phyloP scores from a whole-genome alignment of 2,113 vertebrate species.

The Nannobrachium achirus region DNA sequence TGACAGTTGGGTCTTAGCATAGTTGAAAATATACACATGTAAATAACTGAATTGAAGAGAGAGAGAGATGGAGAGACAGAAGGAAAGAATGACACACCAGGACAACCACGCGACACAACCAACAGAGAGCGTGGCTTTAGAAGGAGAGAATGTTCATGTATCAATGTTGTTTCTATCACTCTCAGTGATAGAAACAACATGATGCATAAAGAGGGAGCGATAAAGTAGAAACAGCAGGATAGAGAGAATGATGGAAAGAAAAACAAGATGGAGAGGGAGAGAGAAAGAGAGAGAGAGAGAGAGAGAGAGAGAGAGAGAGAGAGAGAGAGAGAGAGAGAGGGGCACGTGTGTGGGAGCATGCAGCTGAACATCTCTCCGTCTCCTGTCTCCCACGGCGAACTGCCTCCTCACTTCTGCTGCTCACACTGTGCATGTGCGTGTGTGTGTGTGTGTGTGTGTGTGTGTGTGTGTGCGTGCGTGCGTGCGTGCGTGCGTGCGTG shows the following conservation, averaged over 20 bases:
- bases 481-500: neutral
- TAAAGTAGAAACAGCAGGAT: neutral
- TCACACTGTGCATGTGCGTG: no score
- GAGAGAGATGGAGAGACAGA: neutral
- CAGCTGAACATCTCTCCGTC: neutral
- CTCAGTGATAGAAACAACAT: no score
- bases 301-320: slow-evolving; percentile 5
- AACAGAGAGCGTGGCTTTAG: no score
- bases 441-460: neutral
- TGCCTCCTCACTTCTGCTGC: neutral
- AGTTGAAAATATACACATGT: no score
- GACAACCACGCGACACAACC: no score
- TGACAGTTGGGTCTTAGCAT: no score
- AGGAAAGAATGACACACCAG: no score
- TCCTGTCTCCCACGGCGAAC: neutral
- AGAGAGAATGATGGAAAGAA: no score
- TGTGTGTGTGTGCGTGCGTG: neutral
- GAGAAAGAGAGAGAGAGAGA: neutral
- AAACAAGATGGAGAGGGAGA: neutral
- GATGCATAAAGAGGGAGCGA: no score
- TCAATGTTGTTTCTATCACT: no score
- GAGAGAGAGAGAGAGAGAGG: neutral
- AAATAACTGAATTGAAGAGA: neutral
- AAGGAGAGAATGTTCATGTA: no score
- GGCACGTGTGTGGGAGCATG: slow-evolving; percentile 12